phyloP scores from a whole-genome alignment of 2,797 vertebrate species.

The Brotogeris chrysoptera region DNA sequence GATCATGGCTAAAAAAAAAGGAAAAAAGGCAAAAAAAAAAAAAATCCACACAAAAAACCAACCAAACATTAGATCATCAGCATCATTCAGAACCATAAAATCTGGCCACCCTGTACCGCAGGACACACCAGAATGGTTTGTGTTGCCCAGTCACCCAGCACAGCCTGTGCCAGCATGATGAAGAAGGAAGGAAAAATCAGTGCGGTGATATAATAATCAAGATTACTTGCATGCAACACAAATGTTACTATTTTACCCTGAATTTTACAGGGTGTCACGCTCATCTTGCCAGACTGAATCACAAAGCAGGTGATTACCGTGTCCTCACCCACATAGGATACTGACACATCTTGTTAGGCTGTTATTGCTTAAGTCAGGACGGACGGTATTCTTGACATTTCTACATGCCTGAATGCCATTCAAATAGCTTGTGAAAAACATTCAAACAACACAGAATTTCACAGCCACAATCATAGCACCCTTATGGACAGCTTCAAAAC shows the following conservation, averaged over 20 bases:
- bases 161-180: neutral
- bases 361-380: accelerated
- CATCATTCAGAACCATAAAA: neutral
- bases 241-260: neutral
- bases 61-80: neutral
- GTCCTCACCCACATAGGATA: neutral
- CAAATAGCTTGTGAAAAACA: neutral
- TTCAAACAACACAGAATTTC: neutral
- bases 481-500: neutral
- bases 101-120: neutral
- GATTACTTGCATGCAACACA: neutral
- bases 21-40: neutral
- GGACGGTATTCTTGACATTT: neutral
- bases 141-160: neutral
- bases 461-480: neutral
- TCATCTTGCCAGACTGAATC: neutral
- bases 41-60: neutral
- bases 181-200: neutral
- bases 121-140: neutral
- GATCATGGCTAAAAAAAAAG: neutral
- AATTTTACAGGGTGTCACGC: neutral
- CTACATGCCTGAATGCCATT: neutral
- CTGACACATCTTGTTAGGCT: neutral
- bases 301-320: neutral
- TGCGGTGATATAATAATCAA: neutral